Evolutionary conservation across 2,797 vertebrate species (phyloP), one percentile per base, ranked within the genome.

Genomic region (Gambelia wislizenii): DNA sequence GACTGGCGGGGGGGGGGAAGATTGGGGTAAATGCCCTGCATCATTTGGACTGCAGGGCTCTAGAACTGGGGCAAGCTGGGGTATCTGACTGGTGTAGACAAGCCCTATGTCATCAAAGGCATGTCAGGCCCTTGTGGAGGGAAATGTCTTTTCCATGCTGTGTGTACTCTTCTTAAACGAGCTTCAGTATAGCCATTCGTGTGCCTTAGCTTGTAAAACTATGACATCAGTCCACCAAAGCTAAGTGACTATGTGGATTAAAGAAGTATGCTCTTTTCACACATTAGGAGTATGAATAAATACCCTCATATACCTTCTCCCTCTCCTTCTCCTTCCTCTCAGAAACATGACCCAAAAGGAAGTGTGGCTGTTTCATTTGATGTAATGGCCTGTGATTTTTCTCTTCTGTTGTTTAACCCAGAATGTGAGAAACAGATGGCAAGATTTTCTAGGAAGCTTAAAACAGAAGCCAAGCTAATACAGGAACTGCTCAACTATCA

Each of bases 371-470:
- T 96, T 96, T 96, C 92, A 96, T 95, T 96, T 96, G 95, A 96
- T 94, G 92, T 91, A 95, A 96, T 95, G 92, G 93, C 96, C 93
- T 95, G 85, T 95, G 93, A 95, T 95, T 96, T 95, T 75, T 95
- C 92, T 96, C 91, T 95, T 95, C 91, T 96, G 95, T 96, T 97
- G 92, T 96, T 96, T 96, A 96, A 96, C 95, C 95, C 90, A 89
- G 92, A 82, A 96, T 91, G 95, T 94, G 94, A 96, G 95, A 97
- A 97, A 97, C 97, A 97, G 97, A 97, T 98, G 97, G 97, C 96
- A 96, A 96, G 95, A 96, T 97, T 97, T 97, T 96, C 95, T 95
- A 96, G 95, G 95, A 97, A 97, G 97, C 97, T 97, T 96, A 96
- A 96, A 97, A 94, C 96, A 97, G 96, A 97, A 97, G 95, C 96